These are phyloP conservation scores for Capreolus pygargus DNA, from an alignment of 2,113 vertebrate species.

Conservation along the genomic window DNA sequence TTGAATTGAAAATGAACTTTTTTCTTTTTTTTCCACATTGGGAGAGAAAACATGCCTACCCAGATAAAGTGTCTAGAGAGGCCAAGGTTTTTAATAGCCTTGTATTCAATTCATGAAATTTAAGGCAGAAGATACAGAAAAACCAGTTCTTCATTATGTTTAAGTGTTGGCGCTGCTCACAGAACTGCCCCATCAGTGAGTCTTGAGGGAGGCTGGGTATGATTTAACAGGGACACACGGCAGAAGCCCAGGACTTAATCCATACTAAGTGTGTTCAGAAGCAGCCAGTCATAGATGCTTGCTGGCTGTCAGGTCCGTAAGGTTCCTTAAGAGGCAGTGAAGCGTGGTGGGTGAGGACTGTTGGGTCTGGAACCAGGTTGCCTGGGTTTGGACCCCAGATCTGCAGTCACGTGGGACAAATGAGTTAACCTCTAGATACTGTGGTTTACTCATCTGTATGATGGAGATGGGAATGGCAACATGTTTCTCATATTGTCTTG, in stretches of 20 bases:
- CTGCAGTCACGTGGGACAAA: background rate
- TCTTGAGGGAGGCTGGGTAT: background rate
- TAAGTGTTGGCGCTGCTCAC: background rate
- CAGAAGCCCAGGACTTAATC: background rate
- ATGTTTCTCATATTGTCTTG: background rate
- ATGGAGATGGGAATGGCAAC: background rate
- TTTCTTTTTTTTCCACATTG: background rate
- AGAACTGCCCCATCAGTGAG: background rate
- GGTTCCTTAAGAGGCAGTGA: background rate
- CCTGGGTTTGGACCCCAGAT: background rate
- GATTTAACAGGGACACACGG: background rate
- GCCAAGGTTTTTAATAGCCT: background rate
- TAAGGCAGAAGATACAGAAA: background rate
- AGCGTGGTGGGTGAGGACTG: background rate
- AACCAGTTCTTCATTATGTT: background rate
- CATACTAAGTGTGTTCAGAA: background rate
- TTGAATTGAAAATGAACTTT: background rate
- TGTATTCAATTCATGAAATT: background rate
- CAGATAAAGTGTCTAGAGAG: background rate
- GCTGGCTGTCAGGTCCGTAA: rapidly evolving
- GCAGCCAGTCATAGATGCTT: background rate
- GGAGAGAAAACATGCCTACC: background rate
- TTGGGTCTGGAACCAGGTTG: background rate
- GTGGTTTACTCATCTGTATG: background rate
- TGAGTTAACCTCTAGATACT: background rate